phyloP scores from a whole-genome alignment of 2,888 invertebrate species.

The Seira sanloemensis region DNA sequence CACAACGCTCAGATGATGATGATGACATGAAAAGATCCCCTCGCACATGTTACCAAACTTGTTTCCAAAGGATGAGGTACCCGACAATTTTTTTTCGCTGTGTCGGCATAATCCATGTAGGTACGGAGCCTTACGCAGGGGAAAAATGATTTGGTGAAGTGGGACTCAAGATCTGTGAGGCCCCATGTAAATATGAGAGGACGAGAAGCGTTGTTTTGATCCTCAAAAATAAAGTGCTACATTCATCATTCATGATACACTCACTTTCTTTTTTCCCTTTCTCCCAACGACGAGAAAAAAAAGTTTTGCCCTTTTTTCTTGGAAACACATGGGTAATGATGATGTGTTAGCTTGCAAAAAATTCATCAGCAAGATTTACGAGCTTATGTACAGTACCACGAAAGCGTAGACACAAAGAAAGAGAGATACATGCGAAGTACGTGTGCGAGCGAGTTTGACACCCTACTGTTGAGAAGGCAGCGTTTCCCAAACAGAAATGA shows the following conservation, averaged over 20 bases:
- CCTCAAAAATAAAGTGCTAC: slow-evolving; percentile 11
- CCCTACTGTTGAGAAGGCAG: background rate
- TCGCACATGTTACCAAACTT: slow-evolving; percentile 12
- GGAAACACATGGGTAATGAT: slow-evolving; percentile 2
- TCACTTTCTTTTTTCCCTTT: too few species aligned
- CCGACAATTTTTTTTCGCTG: background rate
- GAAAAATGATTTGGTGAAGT: background rate
- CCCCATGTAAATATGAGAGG: background rate
- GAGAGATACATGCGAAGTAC: too few species aligned
- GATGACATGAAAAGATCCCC: slow-evolving; percentile 18
- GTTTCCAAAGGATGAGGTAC: slow-evolving; percentile 6
- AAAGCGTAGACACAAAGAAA: too few species aligned
- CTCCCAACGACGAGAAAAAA: background rate
- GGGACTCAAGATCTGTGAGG: background rate
- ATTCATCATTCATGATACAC: slow-evolving; percentile 17
- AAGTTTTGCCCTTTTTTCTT: background rate
- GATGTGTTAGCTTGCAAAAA: background rate
- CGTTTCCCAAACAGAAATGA: background rate
- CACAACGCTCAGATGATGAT: slow-evolving; percentile 25
- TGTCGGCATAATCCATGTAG: background rate
- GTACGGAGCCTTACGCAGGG: too few species aligned
- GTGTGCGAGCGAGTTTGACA: too few species aligned
- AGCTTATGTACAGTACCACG: background rate
- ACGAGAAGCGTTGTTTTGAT: slow-evolving; percentile 1
- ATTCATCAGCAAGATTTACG: slow-evolving; percentile 17